Conservation (phyloP, 2,888 invertebrate species). For the Oasisia sp. region DNA sequence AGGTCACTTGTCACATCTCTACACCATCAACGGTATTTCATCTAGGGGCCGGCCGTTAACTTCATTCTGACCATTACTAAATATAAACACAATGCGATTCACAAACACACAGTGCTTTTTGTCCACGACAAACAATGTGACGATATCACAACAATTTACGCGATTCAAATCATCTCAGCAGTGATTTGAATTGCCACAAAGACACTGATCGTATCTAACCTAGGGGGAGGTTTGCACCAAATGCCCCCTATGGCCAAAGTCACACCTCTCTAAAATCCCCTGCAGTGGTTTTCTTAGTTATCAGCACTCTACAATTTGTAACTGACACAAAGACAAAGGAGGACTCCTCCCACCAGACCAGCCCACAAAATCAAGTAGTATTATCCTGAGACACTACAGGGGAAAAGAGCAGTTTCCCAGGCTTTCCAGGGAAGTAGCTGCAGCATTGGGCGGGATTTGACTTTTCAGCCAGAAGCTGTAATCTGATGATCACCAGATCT, state of each 20-base stretch:
- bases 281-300: neutral
- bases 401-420: neutral
- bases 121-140: neutral
- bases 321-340: constrained; percentile 1
- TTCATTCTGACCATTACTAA: neutral
- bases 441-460: neutral
- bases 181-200: neutral
- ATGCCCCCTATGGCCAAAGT: neutral
- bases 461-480: neutral
- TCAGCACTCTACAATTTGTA: neutral
- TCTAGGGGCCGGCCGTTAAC: neutral
- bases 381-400: neutral
- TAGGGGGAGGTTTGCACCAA: neutral
- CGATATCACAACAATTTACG: neutral
- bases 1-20: neutral
- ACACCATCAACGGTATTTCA: neutral
- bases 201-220: neutral
- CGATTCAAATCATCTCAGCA: neutral
- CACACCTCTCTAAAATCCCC: neutral
- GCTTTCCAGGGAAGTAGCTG: neutral
- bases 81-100: neutral
- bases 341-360: neutral
- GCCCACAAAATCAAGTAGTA: neutral
- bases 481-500: neutral
- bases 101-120: neutral